phyloP scores from a whole-genome alignment of 2,113 vertebrate genomes.

The Nothoprocta pentlandii region DNA sequence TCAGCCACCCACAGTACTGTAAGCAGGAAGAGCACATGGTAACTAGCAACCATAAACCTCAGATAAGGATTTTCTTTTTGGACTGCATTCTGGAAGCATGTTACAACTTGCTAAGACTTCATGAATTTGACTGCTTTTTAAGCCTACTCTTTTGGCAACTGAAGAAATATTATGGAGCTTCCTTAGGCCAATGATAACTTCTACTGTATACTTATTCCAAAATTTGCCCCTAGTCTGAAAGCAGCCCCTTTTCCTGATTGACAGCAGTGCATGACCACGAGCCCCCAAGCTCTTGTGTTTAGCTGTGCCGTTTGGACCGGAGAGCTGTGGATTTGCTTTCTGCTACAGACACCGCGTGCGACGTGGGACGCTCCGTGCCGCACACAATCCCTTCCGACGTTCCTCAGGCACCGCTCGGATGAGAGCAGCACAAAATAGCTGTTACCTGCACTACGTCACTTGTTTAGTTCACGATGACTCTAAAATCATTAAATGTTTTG shows the following conservation, averaged over 20 bases:
- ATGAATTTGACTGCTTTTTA: background rate
- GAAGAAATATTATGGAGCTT: background rate
- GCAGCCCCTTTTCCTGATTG: background rate
- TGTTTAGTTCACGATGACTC: background rate
- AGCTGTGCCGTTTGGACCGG: background rate
- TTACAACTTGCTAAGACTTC: background rate
- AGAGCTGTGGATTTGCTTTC: background rate
- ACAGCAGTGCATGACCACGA: background rate
- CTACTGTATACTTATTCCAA: background rate
- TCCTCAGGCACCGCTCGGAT: background rate
- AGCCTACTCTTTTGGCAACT: background rate
- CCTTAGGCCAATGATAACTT: background rate
- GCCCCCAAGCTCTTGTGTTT: background rate
- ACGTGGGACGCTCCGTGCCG: background rate
- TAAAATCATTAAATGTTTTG: slow-evolving; percentile 19
- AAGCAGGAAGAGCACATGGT: background rate
- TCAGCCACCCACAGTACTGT: background rate
- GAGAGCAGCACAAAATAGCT: background rate
- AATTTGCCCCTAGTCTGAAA: background rate
- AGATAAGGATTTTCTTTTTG: background rate
- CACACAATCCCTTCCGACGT: background rate
- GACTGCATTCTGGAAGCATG: background rate
- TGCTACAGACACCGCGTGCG: background rate
- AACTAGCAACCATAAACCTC: background rate
- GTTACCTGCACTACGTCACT: background rate